phyloP scores from a whole-genome alignment of 2,888 invertebrate genomes.

The Napeogenes sylphis region DNA sequence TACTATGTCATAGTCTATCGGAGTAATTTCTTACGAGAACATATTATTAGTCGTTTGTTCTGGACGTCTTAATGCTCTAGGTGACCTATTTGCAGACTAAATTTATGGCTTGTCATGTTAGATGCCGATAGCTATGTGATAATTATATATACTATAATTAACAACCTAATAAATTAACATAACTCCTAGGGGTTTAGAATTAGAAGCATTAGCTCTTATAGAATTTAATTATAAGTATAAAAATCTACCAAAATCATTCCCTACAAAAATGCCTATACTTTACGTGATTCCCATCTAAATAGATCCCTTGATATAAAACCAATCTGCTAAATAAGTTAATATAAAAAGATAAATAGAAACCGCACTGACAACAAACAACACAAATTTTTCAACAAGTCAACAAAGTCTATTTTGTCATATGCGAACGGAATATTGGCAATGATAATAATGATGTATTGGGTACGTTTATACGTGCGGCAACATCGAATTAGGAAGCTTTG shows the following conservation, averaged over 20 bases:
- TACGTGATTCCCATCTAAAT: background rate
- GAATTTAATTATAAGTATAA: background rate
- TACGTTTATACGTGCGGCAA: slow-evolving; percentile 51
- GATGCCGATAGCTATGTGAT: slow-evolving; percentile 17
- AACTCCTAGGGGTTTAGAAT: background rate
- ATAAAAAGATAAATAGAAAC: slow-evolving; percentile 30
- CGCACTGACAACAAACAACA: slow-evolving; percentile 39
- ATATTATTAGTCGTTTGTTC: slow-evolving; percentile 20
- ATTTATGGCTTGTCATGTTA: slow-evolving; percentile 30
- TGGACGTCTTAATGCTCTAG: slow-evolving; percentile 27
- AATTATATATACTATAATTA: slow-evolving; percentile 14
- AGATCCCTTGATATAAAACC: slow-evolving; percentile 17
- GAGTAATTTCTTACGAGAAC: slow-evolving; percentile 7
- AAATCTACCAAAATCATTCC: background rate
- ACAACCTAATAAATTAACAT: background rate
- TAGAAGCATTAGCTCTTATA: background rate
- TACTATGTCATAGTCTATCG: slow-evolving; percentile 3
- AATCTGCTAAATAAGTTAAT: slow-evolving; percentile 28
- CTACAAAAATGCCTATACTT: background rate
- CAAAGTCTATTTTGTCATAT: slow-evolving; percentile 42
- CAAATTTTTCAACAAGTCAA: slow-evolving; percentile 39
- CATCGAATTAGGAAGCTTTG: slow-evolving; percentile 60
- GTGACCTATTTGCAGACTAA: slow-evolving; percentile 26
- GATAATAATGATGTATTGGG: slow-evolving; percentile 60
- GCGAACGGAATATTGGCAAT: slow-evolving; percentile 47